Evolutionary conservation across 2,888 invertebrate genomes (phyloP).

Genomic region (Onthophagus sagittarius): DNA sequence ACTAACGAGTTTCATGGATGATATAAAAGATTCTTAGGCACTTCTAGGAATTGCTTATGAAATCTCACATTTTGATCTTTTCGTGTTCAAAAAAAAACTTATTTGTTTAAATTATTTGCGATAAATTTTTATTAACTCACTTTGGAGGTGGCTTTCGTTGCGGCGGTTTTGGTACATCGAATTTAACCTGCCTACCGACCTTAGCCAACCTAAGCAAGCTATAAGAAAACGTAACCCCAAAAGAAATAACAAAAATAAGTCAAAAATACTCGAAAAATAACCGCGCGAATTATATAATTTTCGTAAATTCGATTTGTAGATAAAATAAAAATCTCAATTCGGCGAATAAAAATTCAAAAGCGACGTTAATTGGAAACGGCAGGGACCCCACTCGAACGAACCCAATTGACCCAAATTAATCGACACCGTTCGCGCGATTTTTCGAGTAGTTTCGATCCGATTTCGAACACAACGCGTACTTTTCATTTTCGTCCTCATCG

Average conservation of each 20-base stretch:
- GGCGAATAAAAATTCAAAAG: background rate
- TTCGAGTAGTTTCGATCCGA: background rate
- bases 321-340: no score
- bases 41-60: no score
- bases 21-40: no score
- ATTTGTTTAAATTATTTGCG: no score
- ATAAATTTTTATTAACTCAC: background rate
- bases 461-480: background rate
- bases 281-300: background rate
- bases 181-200: conserved; percentile 33
- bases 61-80: no score
- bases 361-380: background rate
- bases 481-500: conserved; percentile 2
- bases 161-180: conserved; percentile 28
- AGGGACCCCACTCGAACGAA: no score
- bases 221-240: conserved; percentile 22
- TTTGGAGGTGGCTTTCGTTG: conserved; percentile 30
- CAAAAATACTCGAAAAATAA: background rate
- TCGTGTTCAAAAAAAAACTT: no score
- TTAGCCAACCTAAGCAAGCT: conserved; percentile 34
- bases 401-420: background rate
- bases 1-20: no score
- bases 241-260: background rate
- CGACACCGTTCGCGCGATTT: background rate
- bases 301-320: no score